Base-by-base conservation (phyloP, 1,140 invertebrate genomes). In the Lamellibrachia luymesi region DNA sequence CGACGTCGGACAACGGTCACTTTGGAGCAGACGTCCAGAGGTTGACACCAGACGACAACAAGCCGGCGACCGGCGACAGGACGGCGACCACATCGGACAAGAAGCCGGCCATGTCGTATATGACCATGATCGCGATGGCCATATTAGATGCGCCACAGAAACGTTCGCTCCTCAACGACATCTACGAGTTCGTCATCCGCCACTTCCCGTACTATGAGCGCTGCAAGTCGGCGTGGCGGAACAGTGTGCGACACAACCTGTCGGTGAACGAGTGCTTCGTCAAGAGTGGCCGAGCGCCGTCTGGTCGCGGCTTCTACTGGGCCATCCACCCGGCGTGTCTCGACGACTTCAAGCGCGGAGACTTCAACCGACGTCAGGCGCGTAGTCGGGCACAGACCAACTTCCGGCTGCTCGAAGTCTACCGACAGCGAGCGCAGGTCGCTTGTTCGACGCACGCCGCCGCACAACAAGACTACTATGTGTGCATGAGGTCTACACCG, bases 181-280 rank as follows among this genome's bases (percentile, higher is more conserved):
- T 97, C 91, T 97, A 96, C 94, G 95, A 96, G 90, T 96, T 95
- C 93, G 96, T 97, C 50, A 95, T 96, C 95, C 95, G 96, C 92
- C 95, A 96, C 92, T 97, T 97, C 94, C 96, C 98, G 0, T 99
- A 97, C 95, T 98, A 97, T 2, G 64, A 80, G 94, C 98, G 99
- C 94, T 99, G 99, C 50, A 64, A 95, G 92, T 92, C 50, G 13
- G 95, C 95, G 2, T 96, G 96, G 96, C 94, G 95, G 92, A 96
- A 96, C 94, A 96, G 95, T 91, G 95, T 96, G 10, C 94, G 96
- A 2, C 96, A 96, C 92, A 99, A 99, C 96, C 96, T 99, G 0
- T 99, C 98, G 0, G 96, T 99, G 0, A 99, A 99, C 96, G 99
- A 99, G 95, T 99, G 99, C 95, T 99, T 99, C 96, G 97, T 99